Evolutionary conservation across 2,888 invertebrate genomes (phyloP).

Genomic region (Eurytoma californica): DNA sequence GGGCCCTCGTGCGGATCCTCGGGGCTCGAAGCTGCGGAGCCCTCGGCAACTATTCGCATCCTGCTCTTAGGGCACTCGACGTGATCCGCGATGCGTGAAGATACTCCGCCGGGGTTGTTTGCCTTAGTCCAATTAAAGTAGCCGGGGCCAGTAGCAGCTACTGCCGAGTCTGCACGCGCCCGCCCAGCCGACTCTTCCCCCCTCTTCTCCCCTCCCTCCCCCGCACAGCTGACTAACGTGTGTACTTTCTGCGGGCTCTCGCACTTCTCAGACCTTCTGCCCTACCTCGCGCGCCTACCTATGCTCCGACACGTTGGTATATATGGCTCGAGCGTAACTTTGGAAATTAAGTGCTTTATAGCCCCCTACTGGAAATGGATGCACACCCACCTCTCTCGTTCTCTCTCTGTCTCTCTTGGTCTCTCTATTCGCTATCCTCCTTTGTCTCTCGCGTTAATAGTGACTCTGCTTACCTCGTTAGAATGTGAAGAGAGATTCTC

Average conservation of each 20-base stretch:
- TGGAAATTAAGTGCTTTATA: conserved; percentile 31
- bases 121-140: conserved; percentile 62
- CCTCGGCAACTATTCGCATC: conserved; percentile 11
- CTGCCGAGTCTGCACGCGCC: conserved; percentile 27
- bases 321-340: background rate
- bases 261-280: conserved; percentile 19
- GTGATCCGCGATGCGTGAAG: conserved; percentile 62
- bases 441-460: too few relatives aligned
- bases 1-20: background rate
- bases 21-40: conserved; percentile 8
- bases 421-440: too few relatives aligned
- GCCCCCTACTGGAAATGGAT: conserved; percentile 20
- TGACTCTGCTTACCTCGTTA: too few relatives aligned
- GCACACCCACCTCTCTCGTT: background rate
- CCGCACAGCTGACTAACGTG: conserved; percentile 35
- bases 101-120: conserved; percentile 59
- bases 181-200: background rate
- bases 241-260: conserved; percentile 27
- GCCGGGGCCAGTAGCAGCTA: conserved; percentile 37
- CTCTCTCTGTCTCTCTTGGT: too few relatives aligned
- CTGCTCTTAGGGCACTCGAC: conserved; percentile 44
- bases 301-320: background rate
- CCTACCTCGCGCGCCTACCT: background rate
- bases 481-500: too few relatives aligned
- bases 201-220: background rate